Percentiles rank a stretch among this genome's conserved stretches.
These are phyloP conservation scores for Diadema setosum DNA, from an alignment of 35 echinoderm and acorn worm genomes.

Conservation along the genomic window DNA sequence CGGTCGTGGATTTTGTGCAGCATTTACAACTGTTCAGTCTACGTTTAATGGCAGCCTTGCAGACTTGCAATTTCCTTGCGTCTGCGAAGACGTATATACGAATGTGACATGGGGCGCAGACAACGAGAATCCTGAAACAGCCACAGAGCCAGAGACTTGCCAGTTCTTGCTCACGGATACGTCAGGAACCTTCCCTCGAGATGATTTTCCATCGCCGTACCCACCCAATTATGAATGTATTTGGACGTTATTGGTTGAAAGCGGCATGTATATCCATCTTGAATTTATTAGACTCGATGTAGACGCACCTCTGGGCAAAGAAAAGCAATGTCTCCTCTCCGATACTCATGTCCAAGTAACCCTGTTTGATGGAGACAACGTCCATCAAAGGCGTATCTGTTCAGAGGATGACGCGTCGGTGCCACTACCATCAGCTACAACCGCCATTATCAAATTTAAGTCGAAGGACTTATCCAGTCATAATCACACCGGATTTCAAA, in stretches of 20 bases:
- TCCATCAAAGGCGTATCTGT: neutral
- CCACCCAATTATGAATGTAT: conserved; percentile 1
- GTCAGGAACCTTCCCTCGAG: neutral
- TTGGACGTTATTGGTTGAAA: neutral
- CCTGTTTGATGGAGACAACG: neutral
- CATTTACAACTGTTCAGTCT: neutral
- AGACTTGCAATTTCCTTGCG: neutral
- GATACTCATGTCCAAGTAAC: conserved; percentile 8
- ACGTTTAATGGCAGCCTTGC: neutral
- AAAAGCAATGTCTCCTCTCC: neutral
- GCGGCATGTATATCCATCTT: neutral
- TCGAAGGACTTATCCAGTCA: neutral
- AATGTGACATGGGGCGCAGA: neutral
- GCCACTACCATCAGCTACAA: neutral
- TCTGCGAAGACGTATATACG: neutral
- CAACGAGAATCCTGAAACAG: neutral
- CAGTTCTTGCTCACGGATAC: neutral
- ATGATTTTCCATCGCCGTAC: neutral
- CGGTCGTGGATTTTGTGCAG: neutral
- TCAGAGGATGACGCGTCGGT: neutral
- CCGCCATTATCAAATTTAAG: neutral
- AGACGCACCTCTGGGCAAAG: neutral
- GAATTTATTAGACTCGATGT: neutral
- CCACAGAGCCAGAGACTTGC: neutral
- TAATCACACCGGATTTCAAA: neutral